Percentiles rank a stretch among this genome's conserved stretches.
phyloP scores from a whole-genome alignment of 2,888 invertebrate species.

The Galerucella pusilla region DNA sequence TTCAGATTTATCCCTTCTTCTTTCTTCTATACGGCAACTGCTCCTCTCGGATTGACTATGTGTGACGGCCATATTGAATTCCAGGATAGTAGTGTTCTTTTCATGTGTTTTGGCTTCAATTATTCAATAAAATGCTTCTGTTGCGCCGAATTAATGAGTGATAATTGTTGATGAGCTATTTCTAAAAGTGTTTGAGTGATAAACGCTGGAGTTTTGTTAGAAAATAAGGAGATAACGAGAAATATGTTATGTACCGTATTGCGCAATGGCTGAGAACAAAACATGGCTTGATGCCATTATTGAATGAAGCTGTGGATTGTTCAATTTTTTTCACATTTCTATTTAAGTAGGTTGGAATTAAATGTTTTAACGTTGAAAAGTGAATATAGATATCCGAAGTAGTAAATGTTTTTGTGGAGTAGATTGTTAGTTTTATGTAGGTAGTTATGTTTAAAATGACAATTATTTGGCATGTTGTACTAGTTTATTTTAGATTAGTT shows the following conservation, averaged over 20 bases:
- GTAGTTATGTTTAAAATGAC: not conserved
- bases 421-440: not conserved
- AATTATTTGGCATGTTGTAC: not conserved
- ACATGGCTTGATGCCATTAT: conserved; percentile 47
- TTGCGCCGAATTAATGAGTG: conserved; percentile 41
- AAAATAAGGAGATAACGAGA: conserved; percentile 21
- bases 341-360: not conserved
- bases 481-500: not conserved
- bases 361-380: not conserved
- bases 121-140: conserved; percentile 24
- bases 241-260: conserved; percentile 32
- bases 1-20: conserved; percentile 42
- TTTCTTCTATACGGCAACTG: conserved; percentile 42
- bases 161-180: conserved; percentile 33
- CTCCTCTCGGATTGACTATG: not conserved
- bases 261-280: conserved; percentile 52
- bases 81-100: conserved; percentile 58
- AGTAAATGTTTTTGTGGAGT: not conserved
- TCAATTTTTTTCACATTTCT: conserved; percentile 17
- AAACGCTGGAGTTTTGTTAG: conserved; percentile 39
- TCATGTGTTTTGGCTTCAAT: conserved; percentile 37
- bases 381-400: not conserved
- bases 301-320: conserved; percentile 15
- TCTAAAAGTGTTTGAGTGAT: conserved; percentile 42
- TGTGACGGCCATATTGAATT: conserved; percentile 63